Conservation (phyloP, 2,113 vertebrate species). For the Paraplagusia blochii region DNA sequence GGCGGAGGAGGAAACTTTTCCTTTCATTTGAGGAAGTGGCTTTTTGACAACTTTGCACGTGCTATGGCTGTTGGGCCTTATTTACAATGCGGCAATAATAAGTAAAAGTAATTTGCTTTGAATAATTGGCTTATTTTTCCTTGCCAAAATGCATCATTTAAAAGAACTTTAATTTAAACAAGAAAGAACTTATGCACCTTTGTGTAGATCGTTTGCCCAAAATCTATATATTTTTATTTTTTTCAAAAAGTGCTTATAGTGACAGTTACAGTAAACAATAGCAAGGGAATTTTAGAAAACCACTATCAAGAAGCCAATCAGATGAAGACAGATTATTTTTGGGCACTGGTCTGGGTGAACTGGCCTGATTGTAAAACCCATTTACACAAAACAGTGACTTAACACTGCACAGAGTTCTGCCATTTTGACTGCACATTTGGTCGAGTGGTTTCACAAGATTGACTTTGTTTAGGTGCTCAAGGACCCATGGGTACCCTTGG, state of each 20-base stretch:
- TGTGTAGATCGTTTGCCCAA: no score
- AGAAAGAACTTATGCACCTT: no score
- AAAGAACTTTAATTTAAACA: no score
- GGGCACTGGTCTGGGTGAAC: conserved; percentile 13
- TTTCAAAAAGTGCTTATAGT: no score
- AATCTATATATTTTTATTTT: no score
- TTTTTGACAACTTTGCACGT: conserved; percentile 5
- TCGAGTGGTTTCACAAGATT: conserved; percentile 68
- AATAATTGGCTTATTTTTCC: no score
- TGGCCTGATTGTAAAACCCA: conserved; percentile 28
- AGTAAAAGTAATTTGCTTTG: background rate
- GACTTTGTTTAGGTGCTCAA: conserved; percentile 77
- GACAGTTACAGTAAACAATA: no score
- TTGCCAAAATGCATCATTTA: no score
- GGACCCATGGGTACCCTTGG: conserved; percentile 54
- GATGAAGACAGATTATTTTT: conserved; percentile 5
- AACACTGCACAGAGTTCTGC: conserved; percentile 52
- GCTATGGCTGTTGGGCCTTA: conserved; percentile 2
- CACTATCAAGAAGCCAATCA: no score
- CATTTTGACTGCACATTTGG: conserved; percentile 49
- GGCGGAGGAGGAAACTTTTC: conserved; percentile 55
- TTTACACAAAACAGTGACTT: conserved; percentile 45
- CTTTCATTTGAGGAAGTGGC: background rate
- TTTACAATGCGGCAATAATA: conserved; percentile 7
- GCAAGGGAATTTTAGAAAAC: no score